Evolutionary conservation across 2,888 invertebrate species (phyloP).

Genomic region (Caenorhabditis auriculariae): DNA sequence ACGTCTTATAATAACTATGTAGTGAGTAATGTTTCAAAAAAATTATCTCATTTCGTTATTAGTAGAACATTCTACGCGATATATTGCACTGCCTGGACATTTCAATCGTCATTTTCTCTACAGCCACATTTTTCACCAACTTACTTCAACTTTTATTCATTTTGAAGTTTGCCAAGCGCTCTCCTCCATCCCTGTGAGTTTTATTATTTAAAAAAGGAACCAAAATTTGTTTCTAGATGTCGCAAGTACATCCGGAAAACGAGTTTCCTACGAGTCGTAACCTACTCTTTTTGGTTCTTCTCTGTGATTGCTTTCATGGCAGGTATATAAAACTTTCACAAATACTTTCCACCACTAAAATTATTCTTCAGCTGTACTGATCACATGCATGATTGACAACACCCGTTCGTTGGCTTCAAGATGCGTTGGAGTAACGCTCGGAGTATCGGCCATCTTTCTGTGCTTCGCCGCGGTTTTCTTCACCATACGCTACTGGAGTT

Average conservation of each 20-base stretch:
- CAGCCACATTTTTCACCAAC: conserved; percentile 29
- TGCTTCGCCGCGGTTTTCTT: conserved; percentile 16
- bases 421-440: conserved; percentile 31
- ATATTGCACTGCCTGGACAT: conserved; percentile 31
- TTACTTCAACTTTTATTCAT: conserved; percentile 30
- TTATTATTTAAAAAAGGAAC: neutral
- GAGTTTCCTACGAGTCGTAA: conserved; percentile 30
- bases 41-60: too few species aligned
- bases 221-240: conserved; percentile 24
- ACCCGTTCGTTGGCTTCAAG: conserved; percentile 25
- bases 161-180: conserved; percentile 22
- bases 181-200: neutral
- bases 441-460: conserved; percentile 28
- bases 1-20: conserved; percentile 3
- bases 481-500: conserved; percentile 29
- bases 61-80: conserved; percentile 15
- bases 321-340: conserved; percentile 7
- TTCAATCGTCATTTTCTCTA: conserved; percentile 26
- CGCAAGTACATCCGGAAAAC: conserved; percentile 24
- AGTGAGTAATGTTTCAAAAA: conserved; percentile 1
- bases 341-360: neutral
- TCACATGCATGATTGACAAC: conserved; percentile 23
- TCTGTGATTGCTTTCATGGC: conserved; percentile 25
- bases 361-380: conserved; percentile 30
- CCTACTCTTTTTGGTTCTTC: conserved; percentile 40